phyloP scores from a whole-genome alignment of 2,113 vertebrate genomes.

The Microcebus ravelobensis region DNA sequence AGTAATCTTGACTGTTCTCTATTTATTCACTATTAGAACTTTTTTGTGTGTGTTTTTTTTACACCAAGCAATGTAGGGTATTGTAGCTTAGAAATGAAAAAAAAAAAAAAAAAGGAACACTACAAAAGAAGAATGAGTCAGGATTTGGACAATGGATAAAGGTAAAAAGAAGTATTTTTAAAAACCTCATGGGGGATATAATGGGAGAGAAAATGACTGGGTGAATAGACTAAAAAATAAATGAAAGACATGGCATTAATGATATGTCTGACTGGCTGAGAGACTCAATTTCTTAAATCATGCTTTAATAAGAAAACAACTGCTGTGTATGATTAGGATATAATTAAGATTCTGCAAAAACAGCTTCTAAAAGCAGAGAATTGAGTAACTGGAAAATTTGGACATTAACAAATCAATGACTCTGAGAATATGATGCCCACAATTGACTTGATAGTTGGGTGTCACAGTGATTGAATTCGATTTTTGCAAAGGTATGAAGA shows the following conservation, averaged over 20 bases:
- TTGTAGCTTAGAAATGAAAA: not conserved
- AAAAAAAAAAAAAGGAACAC: not conserved
- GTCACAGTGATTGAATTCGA: conserved; percentile 50
- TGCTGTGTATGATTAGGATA: conserved; percentile 40
- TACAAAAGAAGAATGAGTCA: not conserved
- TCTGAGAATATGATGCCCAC: conserved; percentile 21
- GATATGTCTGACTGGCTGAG: conserved; percentile 30
- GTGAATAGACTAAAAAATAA: conserved; percentile 11
- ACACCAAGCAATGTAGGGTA: not conserved
- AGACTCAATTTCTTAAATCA: conserved; percentile 63
- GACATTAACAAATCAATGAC: conserved; percentile 50
- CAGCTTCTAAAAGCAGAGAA: conserved; percentile 28
- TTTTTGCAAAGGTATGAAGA: conserved; percentile 37
- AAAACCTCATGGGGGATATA: not conserved
- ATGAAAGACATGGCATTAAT: not conserved
- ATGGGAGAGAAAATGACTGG: not conserved
- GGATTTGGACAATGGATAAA: not conserved
- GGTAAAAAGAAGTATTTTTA: conserved; percentile 23
- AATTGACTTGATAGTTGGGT: conserved; percentile 16
- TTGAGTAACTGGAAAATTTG: conserved; percentile 32
- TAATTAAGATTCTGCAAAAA: conserved; percentile 65
- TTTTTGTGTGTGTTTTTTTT: not conserved
- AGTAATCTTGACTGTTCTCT: not conserved
- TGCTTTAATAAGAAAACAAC: conserved; percentile 66
- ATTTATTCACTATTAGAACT: not conserved